A percentile compares a stretch with the other conserved stretches of the same genome.
Evolutionary conservation across 1,140 invertebrate genomes (phyloP).

Genomic region (Neodiprion pinetum): DNA sequence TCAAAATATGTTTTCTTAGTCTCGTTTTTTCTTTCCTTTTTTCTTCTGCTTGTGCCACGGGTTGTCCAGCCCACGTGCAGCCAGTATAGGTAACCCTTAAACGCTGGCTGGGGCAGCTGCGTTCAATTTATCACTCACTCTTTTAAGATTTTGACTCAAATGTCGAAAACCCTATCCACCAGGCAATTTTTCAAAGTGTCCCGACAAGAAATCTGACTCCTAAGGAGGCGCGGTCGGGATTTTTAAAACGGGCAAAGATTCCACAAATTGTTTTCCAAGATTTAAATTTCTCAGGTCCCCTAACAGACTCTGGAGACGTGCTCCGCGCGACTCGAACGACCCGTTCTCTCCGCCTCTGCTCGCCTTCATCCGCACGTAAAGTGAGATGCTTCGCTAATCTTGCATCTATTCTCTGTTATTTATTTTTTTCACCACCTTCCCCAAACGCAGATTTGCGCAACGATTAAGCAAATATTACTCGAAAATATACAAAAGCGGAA

Average conservation of each 20-base stretch:
- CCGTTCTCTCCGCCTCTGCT: too few species aligned
- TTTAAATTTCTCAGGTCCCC: neutral
- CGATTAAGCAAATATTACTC: too few species aligned
- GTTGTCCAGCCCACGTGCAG: neutral
- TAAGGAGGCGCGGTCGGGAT: neutral
- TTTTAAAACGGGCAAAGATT: neutral
- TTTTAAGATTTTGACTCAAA: neutral
- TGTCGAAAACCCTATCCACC: constrained; percentile 7
- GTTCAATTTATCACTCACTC: constrained; percentile 1
- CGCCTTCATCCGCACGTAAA: too few species aligned
- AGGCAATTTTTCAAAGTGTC: constrained; percentile 1
- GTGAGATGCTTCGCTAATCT: too few species aligned
- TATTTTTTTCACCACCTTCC: too few species aligned
- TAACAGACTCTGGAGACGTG: neutral
- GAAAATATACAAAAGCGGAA: too few species aligned
- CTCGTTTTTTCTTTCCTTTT: neutral
- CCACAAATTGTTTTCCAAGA: neutral
- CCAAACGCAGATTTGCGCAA: too few species aligned
- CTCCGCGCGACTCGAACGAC: too few species aligned
- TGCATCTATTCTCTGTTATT: too few species aligned
- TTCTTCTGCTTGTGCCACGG: neutral
- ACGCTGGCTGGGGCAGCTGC: neutral
- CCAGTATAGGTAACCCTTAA: neutral
- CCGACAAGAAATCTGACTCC: neutral
- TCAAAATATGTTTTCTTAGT: neutral